Conservation (phyloP, 2,888 invertebrate species). For the Merodon equestris region DNA sequence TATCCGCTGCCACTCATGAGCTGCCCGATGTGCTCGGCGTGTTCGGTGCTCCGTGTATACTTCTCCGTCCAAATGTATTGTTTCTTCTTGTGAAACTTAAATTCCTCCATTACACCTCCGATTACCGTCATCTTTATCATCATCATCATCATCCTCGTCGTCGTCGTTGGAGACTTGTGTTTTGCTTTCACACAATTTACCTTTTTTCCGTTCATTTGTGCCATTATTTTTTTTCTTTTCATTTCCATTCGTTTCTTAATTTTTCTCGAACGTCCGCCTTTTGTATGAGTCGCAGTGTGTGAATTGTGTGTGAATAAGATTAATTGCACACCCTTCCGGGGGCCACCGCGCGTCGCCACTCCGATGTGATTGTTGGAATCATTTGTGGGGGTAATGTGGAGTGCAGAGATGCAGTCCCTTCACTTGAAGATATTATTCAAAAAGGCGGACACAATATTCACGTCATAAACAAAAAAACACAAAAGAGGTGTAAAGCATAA, state of each 20-base stretch:
- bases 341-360: not conserved
- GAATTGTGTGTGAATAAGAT: constrained; percentile 68
- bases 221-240: not conserved
- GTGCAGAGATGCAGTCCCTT: constrained; percentile 7
- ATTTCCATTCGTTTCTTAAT: constrained; percentile 26
- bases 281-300: constrained; percentile 41
- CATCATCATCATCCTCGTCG: constrained; percentile 54
- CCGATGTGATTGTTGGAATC: constrained; percentile 1
- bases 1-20: constrained; percentile 1
- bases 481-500: constrained; percentile 19
- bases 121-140: constrained; percentile 62
- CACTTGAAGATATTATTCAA: constrained; percentile 56
- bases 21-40: too few species aligned
- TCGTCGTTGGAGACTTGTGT: constrained; percentile 22
- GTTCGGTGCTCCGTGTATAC: not conserved
- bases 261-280: constrained; percentile 59
- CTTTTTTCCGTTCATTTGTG: constrained; percentile 11
- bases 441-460: constrained; percentile 40
- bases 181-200: constrained; percentile 64
- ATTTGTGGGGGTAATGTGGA: not conserved
- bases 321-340: constrained; percentile 64
- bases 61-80: constrained; percentile 6
- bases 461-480: constrained; percentile 7
- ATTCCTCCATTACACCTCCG: constrained; percentile 67
- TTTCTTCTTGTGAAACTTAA: constrained; percentile 40